phyloP scores from a whole-genome alignment of 1,140 invertebrate genomes.

The Hermetia illucens region DNA sequence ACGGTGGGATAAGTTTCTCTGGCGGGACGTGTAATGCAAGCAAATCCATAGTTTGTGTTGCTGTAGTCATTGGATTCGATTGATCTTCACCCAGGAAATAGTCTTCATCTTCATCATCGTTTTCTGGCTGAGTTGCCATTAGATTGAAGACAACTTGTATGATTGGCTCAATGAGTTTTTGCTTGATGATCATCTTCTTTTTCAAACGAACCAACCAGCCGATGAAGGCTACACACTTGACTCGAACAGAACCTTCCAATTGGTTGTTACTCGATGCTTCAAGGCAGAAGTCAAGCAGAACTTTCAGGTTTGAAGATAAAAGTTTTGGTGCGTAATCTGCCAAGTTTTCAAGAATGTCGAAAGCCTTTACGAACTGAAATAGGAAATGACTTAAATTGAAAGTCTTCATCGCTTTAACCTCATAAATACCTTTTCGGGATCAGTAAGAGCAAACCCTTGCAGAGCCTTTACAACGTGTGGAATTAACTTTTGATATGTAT shows the following conservation, averaged over 20 bases:
- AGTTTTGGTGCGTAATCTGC: conserved; percentile 46
- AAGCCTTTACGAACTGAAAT: conserved; percentile 38
- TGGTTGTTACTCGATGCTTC: conserved; percentile 39
- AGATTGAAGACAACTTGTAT: conserved; percentile 51
- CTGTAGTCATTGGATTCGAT: conserved; percentile 45
- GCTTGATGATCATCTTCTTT: conserved; percentile 59
- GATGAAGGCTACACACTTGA: conserved; percentile 52
- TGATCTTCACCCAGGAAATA: conserved; percentile 44
- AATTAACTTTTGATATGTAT: conserved; percentile 45
- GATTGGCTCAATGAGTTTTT: conserved; percentile 57
- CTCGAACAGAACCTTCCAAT: conserved; percentile 41
- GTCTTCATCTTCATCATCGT: conserved; percentile 38
- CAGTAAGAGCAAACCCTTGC: conserved; percentile 34
- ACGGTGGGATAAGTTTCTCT: conserved; percentile 55
- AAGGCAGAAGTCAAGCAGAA: conserved; percentile 50
- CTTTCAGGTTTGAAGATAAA: conserved; percentile 50
- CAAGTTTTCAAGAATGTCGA: conserved; percentile 60
- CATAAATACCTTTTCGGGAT: conserved; percentile 29
- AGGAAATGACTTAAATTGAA: too few relatives aligned
- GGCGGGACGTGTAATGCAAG: conserved; percentile 63
- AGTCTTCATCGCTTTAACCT: neutral
- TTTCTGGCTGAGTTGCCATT: conserved; percentile 42
- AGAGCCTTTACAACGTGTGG: conserved; percentile 46
- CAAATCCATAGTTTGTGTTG: conserved; percentile 59
- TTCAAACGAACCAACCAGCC: conserved; percentile 47